Base-by-base conservation (phyloP, 1,140 invertebrate species). In the Delia radicum region DNA sequence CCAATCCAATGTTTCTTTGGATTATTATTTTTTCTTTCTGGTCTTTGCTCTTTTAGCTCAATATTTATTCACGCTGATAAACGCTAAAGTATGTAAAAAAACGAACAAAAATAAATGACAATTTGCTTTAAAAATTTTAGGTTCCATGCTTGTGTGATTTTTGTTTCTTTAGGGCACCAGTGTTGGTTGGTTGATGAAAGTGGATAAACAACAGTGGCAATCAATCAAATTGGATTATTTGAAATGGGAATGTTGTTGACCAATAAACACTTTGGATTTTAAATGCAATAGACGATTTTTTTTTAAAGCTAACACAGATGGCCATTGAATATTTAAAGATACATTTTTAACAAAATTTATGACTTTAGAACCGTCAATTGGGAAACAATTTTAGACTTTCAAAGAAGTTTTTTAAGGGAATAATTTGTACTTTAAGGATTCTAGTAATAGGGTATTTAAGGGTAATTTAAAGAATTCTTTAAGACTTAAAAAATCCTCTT, bases 141-240 rank as follows among this genome's bases (percentile, higher is more conserved):
- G 48, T 55, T 55, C 48, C 48, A 55, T 55, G 48, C 15, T 55
- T 21, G 48, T 55, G 18, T 21, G 48, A 55, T 55, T 55, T 8
- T 55, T 21, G 48, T 55, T 42, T 42, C 37, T 42, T 55, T 55
- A 55, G n/a, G 48, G 48, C 48, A 21, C 48, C 21, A 55, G 18
- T 21, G n/a, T 8, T 18, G 46, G 21, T 55, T 15, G 15, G 24
- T n/a, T 55, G 48, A 21, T 55, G 48, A 55, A n/a, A 55, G n/a
- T 55, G 48, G 48, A 55, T 55, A 55, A 55, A 55, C 21, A 55
- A 55, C 37, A 55, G 48, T 21, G 48, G 48, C 48, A 55, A 55
- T 55, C 48, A 55, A 55, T 55, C 48, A 55, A 55, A 55, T 55
- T 55, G 48, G 48, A 55, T 55, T 55, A 55, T 55, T 55, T 21